Evolutionary conservation across 2,797 vertebrate species (phyloP), one percentile per base, ranked within the genome.

Genomic region (Acanthurus leucopareius): DNA sequence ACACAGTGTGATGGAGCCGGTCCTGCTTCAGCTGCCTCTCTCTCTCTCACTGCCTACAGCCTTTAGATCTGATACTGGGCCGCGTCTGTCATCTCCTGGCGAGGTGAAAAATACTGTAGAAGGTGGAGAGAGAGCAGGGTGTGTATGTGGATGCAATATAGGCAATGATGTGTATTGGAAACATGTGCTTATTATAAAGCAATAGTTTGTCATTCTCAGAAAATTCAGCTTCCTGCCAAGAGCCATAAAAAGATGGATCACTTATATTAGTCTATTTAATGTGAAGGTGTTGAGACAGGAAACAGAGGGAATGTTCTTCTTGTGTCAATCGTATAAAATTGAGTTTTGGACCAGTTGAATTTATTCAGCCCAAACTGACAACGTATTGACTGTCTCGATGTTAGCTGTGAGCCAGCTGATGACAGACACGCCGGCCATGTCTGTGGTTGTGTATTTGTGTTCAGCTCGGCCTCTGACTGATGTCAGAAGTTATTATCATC

Each of bases 1-100:
- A 88, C 73, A 69, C 82, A 68, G 86, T 70, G 81, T 89, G 90
- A 93, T 88, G 82, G 88, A 87, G 88, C 53, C 84, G 88, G 80
- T 86, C 57, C 82, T 82, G 86, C 78, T 44, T 86, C 70, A 53
- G 69, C 82, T 80, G 73, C 60, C 74, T 73, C 62, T 42, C 58
- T 42, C 58, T 42, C 64, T 65, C 54, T 75, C 71, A 53, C 56
- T 53, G 70, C 79, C 71, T 79, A 28, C 51, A 84, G 76, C 71
- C 69, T 83, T 72, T 7, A 58, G 70, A 82, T 87, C 83, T 77
- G 85, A 91, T 65, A 57, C 78, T 74, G 79, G 75, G 65, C 53
- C 25, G 2, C 28, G 74, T 86, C 87, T 89, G 86, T 92, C 92
- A 91, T 85, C 87, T 88, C 85, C 77, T 87, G 80, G 83, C 15